A percentile compares a stretch with the other conserved stretches of the same genome.
These are phyloP conservation scores for Nineta flava DNA, from an alignment of 2,888 invertebrate species.

Conservation along the genomic window DNA sequence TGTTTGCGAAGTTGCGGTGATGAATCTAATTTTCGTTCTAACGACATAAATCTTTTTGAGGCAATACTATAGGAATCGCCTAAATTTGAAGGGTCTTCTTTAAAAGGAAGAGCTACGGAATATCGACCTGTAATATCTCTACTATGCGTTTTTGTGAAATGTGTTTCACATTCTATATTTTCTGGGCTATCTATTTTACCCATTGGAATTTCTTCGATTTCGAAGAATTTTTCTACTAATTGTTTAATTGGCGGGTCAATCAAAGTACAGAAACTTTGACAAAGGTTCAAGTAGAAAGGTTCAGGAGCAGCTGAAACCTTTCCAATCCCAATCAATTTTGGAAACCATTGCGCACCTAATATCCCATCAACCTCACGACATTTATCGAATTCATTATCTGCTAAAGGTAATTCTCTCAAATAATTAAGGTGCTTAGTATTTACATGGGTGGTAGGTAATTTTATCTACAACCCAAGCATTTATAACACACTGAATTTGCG, in stretches of 20 bases:
- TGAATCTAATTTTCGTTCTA: constrained; percentile 8
- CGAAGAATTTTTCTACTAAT: constrained; percentile 11
- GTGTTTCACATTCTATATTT: constrained; percentile 10
- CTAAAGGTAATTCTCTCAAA: neutral
- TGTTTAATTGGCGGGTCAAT: neutral
- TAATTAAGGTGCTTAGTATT: neutral
- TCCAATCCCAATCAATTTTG: neutral
- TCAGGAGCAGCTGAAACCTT: neutral
- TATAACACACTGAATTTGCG: neutral
- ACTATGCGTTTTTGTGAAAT: constrained; percentile 7
- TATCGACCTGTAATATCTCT: constrained; percentile 11
- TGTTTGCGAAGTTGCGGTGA: constrained; percentile 4
- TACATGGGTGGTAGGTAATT: neutral
- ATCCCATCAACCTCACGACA: neutral
- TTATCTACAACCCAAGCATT: neutral
- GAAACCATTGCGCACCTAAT: neutral
- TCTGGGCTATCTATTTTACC: neutral
- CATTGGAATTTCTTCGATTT: constrained; percentile 10
- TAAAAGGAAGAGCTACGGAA: constrained; percentile 12
- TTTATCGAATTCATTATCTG: neutral
- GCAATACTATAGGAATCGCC: constrained; percentile 8
- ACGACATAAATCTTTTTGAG: constrained; percentile 4
- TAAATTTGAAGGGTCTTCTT: neutral
- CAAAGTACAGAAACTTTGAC: neutral
- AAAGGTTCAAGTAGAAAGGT: neutral